These are phyloP conservation scores for Echinometra lucunter DNA, from an alignment of 53 echinoderm and acorn worm genomes.

Conservation along the genomic window DNA sequence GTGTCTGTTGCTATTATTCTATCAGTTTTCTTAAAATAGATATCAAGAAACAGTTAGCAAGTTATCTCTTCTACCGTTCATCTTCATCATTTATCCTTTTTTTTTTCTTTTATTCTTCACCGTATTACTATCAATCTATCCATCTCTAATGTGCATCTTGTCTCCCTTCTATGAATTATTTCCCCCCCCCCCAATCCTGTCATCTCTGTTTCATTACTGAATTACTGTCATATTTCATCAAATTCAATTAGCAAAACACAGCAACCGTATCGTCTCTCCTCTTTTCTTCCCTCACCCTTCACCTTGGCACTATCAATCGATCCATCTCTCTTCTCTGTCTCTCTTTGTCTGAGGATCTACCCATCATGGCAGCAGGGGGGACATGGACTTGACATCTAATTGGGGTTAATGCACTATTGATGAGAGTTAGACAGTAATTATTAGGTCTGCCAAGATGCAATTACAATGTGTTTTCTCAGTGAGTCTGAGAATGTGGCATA, in stretches of 20 bases:
- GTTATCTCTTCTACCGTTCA: too few relatives aligned
- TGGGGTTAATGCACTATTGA: slow-evolving; percentile 43
- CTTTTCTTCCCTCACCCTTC: background rate
- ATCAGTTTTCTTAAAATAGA: too few relatives aligned
- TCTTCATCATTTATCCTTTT: too few relatives aligned
- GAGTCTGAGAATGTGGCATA: slow-evolving; percentile 38
- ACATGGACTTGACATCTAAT: slow-evolving; percentile 41
- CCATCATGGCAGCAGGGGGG: slow-evolving; percentile 2
- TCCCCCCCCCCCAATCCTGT: background rate
- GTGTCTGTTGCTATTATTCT: too few relatives aligned
- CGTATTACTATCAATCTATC: too few relatives aligned
- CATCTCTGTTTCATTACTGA: background rate
- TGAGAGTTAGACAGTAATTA: slow-evolving; percentile 19
- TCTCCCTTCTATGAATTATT: background rate
- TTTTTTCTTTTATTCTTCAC: too few relatives aligned
- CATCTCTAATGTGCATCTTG: background rate
- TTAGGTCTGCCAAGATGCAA: slow-evolving; percentile 10
- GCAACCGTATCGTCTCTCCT: background rate
- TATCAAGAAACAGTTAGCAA: too few relatives aligned
- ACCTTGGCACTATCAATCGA: background rate
- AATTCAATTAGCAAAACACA: background rate
- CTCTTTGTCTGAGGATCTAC: background rate
- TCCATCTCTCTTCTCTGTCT: background rate
- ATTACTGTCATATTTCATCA: background rate
- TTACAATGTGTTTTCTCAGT: slow-evolving; percentile 46